Percentiles rank a stretch among this genome's conserved stretches.
These are phyloP conservation scores for Lasaia peninsularis DNA, from an alignment of 1,140 invertebrate species.

Conservation along the genomic window DNA sequence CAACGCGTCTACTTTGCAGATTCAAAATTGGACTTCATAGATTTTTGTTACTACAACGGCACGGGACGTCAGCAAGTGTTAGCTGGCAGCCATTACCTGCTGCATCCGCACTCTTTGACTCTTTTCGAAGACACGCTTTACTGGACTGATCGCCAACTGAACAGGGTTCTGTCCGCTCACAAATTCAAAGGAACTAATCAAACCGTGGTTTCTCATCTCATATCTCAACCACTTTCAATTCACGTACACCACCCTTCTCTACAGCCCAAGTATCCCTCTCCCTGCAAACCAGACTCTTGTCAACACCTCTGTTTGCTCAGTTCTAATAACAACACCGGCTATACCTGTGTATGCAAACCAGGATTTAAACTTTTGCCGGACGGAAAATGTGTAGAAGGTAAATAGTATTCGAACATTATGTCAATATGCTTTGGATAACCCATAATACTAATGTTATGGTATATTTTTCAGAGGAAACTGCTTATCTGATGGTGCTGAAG, in stretches of 20 bases:
- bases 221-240: conserved; percentile 95
- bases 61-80: conserved; percentile 91
- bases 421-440: not conserved
- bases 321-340: conserved; percentile 82
- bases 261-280: conserved; percentile 92
- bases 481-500: conserved; percentile 94
- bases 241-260: conserved; percentile 95
- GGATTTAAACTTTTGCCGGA: conserved; percentile 85
- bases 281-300: conserved; percentile 88
- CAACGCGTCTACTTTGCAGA: conserved; percentile 98
- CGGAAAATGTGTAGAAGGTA: conserved; percentile 86
- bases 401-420: not conserved
- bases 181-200: conserved; percentile 95
- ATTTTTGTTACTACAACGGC: conserved; percentile 98
- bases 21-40: conserved; percentile 98
- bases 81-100: conserved; percentile 91
- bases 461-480: conserved; percentile 83
- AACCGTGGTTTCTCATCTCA: conserved; percentile 94
- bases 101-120: conserved; percentile 97
- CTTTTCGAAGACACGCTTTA: conserved; percentile 95
- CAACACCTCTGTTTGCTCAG: conserved; percentile 95
- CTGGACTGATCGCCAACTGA: conserved; percentile 97
- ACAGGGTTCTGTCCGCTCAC: conserved; percentile 91
- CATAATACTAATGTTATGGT: conserved; percentile 6
- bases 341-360: conserved; percentile 93